Percentiles rank a stretch among this genome's conserved stretches.
Evolutionary conservation across 2,888 invertebrate species (phyloP).

Genomic region (Diaphora mendica): DNA sequence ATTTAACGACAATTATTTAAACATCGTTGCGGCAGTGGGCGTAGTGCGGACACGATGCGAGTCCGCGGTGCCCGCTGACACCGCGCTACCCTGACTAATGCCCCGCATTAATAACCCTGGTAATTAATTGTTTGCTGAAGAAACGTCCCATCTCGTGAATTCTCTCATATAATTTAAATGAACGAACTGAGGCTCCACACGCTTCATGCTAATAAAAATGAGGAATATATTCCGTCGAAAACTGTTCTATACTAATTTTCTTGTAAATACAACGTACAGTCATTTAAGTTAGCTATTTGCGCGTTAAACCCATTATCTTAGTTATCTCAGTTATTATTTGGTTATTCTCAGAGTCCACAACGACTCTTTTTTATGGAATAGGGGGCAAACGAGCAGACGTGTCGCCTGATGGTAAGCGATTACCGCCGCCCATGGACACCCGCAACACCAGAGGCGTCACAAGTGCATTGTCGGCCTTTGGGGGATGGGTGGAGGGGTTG

Average conservation of each 20-base stretch:
- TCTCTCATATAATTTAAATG: constrained; percentile 77
- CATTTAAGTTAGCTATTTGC: not conserved
- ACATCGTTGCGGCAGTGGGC: constrained; percentile 46
- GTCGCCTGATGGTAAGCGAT: too few relatives aligned
- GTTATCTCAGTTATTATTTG: too few relatives aligned
- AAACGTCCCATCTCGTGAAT: constrained; percentile 76
- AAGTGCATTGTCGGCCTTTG: too few relatives aligned
- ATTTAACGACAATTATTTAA: constrained; percentile 51
- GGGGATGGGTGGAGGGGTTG: too few relatives aligned
- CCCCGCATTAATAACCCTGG: constrained; percentile 82
- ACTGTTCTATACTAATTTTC: constrained; percentile 29
- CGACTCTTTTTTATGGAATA: too few relatives aligned
- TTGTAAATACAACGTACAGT: constrained; percentile 11
- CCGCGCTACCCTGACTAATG: constrained; percentile 81
- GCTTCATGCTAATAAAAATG: constrained; percentile 45
- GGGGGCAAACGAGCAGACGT: too few relatives aligned
- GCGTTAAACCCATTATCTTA: too few relatives aligned
- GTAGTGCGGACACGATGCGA: constrained; percentile 57
- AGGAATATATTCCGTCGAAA: constrained; percentile 28
- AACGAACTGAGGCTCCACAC: constrained; percentile 59
- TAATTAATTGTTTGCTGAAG: constrained; percentile 86
- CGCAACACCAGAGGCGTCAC: too few relatives aligned
- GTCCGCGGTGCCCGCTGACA: constrained; percentile 74
- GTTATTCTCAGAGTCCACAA: too few relatives aligned
- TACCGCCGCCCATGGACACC: too few relatives aligned